Conservation (phyloP, 2,888 invertebrate species). For the Plagodis dolabraria region DNA sequence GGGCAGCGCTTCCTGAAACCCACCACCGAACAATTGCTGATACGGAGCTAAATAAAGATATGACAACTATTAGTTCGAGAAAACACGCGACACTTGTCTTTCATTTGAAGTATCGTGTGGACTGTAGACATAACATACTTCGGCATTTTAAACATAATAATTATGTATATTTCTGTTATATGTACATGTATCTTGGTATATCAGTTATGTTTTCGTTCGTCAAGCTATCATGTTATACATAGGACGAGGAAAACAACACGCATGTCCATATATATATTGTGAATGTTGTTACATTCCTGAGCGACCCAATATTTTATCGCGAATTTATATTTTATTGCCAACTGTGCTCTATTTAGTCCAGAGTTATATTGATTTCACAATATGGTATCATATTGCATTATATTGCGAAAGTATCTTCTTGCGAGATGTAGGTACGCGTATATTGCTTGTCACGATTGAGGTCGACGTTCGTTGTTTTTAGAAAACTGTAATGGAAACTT, state of each 20-base stretch:
- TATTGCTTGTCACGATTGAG: conserved; percentile 14
- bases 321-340: conserved; percentile 16
- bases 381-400: conserved; percentile 14
- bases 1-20: conserved; percentile 58
- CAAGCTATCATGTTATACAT: conserved; percentile 18
- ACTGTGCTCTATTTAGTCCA: conserved; percentile 11
- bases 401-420: conserved; percentile 17
- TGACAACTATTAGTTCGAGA: conserved; percentile 48
- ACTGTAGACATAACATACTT: conserved; percentile 13
- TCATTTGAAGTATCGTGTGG: conserved; percentile 31
- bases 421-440: not conserved
- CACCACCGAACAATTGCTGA: conserved; percentile 35
- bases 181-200: not conserved
- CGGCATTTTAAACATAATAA: conserved; percentile 13
- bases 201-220: conserved; percentile 19
- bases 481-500: conserved; percentile 28
- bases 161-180: conserved; percentile 2
- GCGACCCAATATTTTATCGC: conserved; percentile 22
- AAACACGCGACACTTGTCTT: conserved; percentile 41
- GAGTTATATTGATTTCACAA: conserved; percentile 14
- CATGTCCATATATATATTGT: conserved; percentile 16
- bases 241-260: conserved; percentile 25
- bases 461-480: conserved; percentile 16
- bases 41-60: conserved; percentile 56
- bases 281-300: conserved; percentile 29